Evolutionary conservation across 2,113 vertebrate genomes (phyloP).

Genomic region (Gobiocypris rarus): DNA sequence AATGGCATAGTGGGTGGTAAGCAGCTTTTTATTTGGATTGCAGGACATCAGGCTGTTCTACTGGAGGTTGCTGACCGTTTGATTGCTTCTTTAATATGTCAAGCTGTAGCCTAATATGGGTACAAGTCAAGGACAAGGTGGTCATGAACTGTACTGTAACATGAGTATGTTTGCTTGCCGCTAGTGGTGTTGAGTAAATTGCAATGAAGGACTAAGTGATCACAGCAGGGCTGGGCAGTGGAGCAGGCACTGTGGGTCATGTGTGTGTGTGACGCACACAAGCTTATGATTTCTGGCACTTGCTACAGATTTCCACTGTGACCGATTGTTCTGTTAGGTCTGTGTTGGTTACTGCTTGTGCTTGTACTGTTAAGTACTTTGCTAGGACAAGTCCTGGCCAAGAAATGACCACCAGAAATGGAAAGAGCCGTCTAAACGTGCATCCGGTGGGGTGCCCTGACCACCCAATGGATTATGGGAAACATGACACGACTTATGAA

Average conservation of each 20-base stretch:
- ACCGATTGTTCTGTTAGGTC: background rate
- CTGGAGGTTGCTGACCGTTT: background rate
- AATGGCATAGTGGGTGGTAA: background rate
- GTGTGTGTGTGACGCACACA: background rate
- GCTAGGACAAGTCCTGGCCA: no score
- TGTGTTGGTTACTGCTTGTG: background rate
- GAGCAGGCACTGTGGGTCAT: slow-evolving; percentile 1
- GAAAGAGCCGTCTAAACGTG: no score
- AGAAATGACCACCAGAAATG: no score
- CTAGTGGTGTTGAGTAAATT: background rate
- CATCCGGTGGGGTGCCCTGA: no score
- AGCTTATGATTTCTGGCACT: slow-evolving; percentile 10
- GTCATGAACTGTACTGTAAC: background rate
- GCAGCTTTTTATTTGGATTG: slow-evolving; percentile 1
- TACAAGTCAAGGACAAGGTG: background rate
- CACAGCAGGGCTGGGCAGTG: background rate
- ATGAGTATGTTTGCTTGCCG: slow-evolving; percentile 14
- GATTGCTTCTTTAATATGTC: background rate
- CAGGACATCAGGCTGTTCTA: background rate
- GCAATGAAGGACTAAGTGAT: background rate
- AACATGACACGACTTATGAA: no score
- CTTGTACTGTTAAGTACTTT: background rate
- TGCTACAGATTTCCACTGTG: background rate
- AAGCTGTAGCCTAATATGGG: background rate
- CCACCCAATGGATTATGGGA: no score